A percentile compares a stretch with the other conserved stretches of the same genome.
phyloP scores from a whole-genome alignment of 2,888 invertebrate genomes.

The Dyspetes luteomarginatus region DNA sequence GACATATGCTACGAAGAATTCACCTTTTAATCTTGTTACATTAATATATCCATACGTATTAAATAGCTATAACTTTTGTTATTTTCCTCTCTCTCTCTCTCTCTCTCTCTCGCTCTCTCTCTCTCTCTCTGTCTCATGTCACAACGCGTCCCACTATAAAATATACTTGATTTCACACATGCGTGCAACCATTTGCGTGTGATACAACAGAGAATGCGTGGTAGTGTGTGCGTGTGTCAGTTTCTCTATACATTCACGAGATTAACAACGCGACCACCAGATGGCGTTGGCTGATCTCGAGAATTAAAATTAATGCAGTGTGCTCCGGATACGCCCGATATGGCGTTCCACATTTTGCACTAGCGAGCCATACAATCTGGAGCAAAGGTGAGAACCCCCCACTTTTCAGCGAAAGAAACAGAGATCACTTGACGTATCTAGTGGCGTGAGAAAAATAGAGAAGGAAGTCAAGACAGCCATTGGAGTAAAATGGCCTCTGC shows the following conservation, averaged over 20 bases:
- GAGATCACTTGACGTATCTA: no score
- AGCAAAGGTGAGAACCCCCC: slow-evolving; percentile 73
- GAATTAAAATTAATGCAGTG: slow-evolving; percentile 70
- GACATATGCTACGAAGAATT: slow-evolving; percentile 41
- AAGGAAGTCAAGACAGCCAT: no score
- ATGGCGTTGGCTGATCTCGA: slow-evolving; percentile 41
- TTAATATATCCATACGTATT: slow-evolving; percentile 45
- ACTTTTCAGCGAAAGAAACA: slow-evolving; percentile 28
- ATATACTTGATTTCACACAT: no score
- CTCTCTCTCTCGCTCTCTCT: background rate
- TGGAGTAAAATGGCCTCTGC: no score
- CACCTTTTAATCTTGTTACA: slow-evolving; percentile 50
- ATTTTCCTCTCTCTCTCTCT: slow-evolving; percentile 33
- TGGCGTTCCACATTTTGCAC: slow-evolving; percentile 71
- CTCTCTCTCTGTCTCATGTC: background rate
- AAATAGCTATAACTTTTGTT: slow-evolving; percentile 35
- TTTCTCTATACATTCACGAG: slow-evolving; percentile 28
- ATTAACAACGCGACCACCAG: slow-evolving; percentile 12
- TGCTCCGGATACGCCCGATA: slow-evolving; percentile 76
- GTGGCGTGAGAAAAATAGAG: slow-evolving; percentile 21
- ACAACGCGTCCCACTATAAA: no score
- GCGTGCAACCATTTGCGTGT: background rate
- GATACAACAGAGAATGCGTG: no score
- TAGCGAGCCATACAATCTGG: slow-evolving; percentile 70
- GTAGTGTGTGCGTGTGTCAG: background rate